Evolutionary conservation across 2,888 invertebrate genomes (phyloP).

Genomic region (Ennomos erosarius): DNA sequence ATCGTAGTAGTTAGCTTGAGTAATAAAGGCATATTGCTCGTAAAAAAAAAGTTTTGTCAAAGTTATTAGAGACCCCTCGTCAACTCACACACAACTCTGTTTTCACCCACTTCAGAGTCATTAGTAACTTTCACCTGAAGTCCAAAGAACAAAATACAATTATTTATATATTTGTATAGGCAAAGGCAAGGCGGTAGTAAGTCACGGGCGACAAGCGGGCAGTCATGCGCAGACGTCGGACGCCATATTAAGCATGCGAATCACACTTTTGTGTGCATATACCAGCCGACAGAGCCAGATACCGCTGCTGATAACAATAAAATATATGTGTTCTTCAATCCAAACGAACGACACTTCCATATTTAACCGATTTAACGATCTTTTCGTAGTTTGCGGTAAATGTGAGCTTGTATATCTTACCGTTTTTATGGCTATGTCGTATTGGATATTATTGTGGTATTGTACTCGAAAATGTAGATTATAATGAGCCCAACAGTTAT

Average conservation of each 20-base stretch:
- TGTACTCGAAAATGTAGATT: too few species aligned
- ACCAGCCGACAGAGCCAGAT: slow-evolving; percentile 38
- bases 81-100: too few species aligned
- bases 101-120: too few species aligned
- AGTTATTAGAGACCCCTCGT: too few species aligned
- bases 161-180: too few species aligned
- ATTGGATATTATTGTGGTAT: too few species aligned
- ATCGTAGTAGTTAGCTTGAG: too few species aligned
- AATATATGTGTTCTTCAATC: slow-evolving; percentile 34
- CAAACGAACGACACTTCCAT: slow-evolving; percentile 22
- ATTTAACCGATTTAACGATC: slow-evolving; percentile 13
- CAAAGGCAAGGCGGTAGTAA: neutral
- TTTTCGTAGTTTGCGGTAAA: neutral
- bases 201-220: neutral
- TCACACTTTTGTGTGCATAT: slow-evolving; percentile 56
- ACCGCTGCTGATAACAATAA: slow-evolving; percentile 45
- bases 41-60: too few species aligned
- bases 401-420: neutral
- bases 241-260: slow-evolving; percentile 45
- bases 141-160: too few species aligned
- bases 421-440: neutral
- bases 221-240: slow-evolving; percentile 1
- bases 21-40: too few species aligned
- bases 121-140: too few species aligned
- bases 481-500: too few species aligned